Percentiles rank a stretch among this genome's conserved stretches.
These are phyloP conservation scores for Platycnemis pennipes DNA, from an alignment of 2,888 invertebrate genomes.

Conservation along the genomic window DNA sequence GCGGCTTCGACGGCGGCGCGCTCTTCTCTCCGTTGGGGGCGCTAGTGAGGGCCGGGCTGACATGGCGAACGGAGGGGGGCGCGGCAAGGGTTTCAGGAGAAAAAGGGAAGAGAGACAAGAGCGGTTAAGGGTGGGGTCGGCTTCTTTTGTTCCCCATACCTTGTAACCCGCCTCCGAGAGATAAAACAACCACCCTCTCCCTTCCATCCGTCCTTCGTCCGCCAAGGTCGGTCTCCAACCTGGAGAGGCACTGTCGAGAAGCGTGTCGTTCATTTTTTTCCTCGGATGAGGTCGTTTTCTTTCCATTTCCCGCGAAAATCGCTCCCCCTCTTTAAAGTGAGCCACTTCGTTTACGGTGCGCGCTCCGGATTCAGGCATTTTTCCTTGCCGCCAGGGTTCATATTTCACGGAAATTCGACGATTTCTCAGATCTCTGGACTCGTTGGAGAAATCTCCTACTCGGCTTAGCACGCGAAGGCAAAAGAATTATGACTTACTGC, in stretches of 20 bases:
- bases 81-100: not conserved
- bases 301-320: not conserved
- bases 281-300: not conserved
- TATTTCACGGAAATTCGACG: not conserved
- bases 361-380: not conserved
- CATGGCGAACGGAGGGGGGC: not conserved
- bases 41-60: constrained; percentile 5
- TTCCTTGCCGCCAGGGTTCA: not conserved
- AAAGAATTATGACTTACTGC: too few relatives aligned
- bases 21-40: constrained; percentile 75
- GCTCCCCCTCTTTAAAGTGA: not conserved
- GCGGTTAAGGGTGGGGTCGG: not conserved
- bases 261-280: not conserved
- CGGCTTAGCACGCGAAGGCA: not conserved
- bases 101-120: not conserved
- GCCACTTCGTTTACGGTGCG: not conserved
- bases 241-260: not conserved
- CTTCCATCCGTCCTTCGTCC: not conserved
- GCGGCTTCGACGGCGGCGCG: constrained; percentile 76
- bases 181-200: not conserved
- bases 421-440: not conserved
- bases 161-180: not conserved
- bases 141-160: not conserved
- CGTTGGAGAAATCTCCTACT: not conserved
- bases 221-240: not conserved